phyloP scores from a whole-genome alignment of 2,888 invertebrate genomes.

The Drosophila trichaetosa region DNA sequence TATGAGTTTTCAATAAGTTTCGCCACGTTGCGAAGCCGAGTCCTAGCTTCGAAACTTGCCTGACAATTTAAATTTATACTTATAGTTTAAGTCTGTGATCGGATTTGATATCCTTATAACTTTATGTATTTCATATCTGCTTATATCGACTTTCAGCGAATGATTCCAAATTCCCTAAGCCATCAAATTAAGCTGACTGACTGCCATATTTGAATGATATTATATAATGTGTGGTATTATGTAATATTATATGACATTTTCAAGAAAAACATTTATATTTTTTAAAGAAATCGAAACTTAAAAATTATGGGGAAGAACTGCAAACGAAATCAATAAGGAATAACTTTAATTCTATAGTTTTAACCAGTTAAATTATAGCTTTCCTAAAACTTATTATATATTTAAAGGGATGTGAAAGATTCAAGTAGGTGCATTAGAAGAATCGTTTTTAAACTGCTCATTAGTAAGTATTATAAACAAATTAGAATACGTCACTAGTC shows the following conservation, averaged over 20 bases:
- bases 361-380: not conserved
- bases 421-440: not conserved
- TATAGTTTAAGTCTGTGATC: constrained; percentile 16
- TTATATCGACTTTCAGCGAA: not conserved
- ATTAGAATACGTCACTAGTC: not conserved
- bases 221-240: not conserved
- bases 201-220: not conserved
- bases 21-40: constrained; percentile 11
- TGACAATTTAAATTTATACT: constrained; percentile 18
- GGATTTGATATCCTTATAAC: constrained; percentile 9
- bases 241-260: not conserved
- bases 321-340: not conserved
- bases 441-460: not conserved
- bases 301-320: not conserved
- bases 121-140: not conserved
- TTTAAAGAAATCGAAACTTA: no score
- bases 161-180: not conserved
- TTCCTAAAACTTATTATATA: not conserved
- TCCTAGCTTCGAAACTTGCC: not conserved
- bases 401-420: not conserved
- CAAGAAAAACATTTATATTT: not conserved
- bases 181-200: not conserved
- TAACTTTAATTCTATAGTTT: not conserved
- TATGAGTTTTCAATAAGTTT: constrained; percentile 75
- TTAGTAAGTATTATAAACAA: not conserved